Evolutionary conservation across 2,888 invertebrate genomes (phyloP).

Genomic region (Leptarthrus brevirostris): DNA sequence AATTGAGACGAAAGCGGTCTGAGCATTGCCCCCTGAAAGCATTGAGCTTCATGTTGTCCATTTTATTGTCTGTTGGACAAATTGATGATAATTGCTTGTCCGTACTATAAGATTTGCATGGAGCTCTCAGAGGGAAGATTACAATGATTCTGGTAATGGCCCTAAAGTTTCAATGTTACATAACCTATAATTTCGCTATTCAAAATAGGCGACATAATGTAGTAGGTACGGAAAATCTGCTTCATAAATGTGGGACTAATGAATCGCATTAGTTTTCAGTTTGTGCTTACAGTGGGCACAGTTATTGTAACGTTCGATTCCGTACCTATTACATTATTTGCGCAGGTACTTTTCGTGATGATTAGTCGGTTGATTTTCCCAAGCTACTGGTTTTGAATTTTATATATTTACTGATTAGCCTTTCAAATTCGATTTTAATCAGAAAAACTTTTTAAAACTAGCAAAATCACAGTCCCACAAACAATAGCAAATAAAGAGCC

Average conservation of each 20-base stretch:
- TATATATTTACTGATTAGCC: too few species aligned
- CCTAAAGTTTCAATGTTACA: constrained; percentile 17
- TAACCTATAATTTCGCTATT: constrained; percentile 23
- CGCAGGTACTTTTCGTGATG: too few species aligned
- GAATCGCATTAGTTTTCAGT: not conserved
- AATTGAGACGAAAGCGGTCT: constrained; percentile 38
- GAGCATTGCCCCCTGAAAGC: constrained; percentile 10
- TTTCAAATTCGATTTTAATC: too few species aligned
- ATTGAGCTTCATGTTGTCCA: not conserved
- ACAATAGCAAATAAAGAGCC: too few species aligned
- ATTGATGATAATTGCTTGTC: constrained; percentile 21
- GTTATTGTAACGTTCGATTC: too few species aligned
- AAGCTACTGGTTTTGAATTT: too few species aligned
- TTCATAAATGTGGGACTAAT: not conserved
- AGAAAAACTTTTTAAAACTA: too few species aligned
- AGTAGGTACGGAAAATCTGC: not conserved
- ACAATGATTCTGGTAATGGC: constrained; percentile 19
- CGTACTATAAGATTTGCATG: constrained; percentile 27
- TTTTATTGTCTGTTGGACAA: constrained; percentile 8
- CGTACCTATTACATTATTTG: too few species aligned
- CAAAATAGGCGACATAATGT: constrained; percentile 30
- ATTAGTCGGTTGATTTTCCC: too few species aligned
- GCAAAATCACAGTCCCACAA: too few species aligned
- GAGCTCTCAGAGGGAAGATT: not conserved
- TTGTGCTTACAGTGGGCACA: too few species aligned